phyloP scores from a whole-genome alignment of 2,888 invertebrate species.

The Parasteatoda lunata region DNA sequence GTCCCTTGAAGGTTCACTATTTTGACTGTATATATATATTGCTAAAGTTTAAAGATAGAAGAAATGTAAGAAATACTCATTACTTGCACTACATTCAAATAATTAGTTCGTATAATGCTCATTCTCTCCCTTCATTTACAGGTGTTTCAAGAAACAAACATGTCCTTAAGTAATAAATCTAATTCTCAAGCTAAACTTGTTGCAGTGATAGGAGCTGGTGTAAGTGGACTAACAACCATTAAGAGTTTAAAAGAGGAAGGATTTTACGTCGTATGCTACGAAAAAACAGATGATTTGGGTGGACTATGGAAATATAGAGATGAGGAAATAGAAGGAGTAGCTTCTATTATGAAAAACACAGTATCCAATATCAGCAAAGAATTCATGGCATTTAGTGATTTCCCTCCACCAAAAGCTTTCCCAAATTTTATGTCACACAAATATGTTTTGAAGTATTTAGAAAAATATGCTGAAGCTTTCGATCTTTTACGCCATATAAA shows the following conservation, averaged over 20 bases:
- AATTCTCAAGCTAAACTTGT: constrained; percentile 53
- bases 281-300: constrained; percentile 73
- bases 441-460: constrained; percentile 73
- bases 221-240: constrained; percentile 74
- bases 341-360: constrained; percentile 74
- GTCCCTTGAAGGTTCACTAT: too few species aligned
- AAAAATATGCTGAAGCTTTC: constrained; percentile 73
- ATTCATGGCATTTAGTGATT: constrained; percentile 74
- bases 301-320: constrained; percentile 73
- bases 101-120: too few species aligned
- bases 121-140: too few species aligned
- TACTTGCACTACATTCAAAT: too few species aligned
- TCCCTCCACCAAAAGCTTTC: constrained; percentile 73
- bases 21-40: too few species aligned
- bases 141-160: too few species aligned
- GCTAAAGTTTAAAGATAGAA: too few species aligned
- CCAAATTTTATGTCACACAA: constrained; percentile 75
- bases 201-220: constrained; percentile 74
- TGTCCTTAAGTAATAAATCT: too few species aligned
- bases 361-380: constrained; percentile 75
- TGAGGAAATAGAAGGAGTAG: constrained; percentile 70
- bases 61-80: too few species aligned
- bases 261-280: constrained; percentile 74
- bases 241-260: constrained; percentile 74
- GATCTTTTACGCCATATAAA: constrained; percentile 72